Conservation (phyloP, 30 jellyfish, hydroid and myxozoan species). For the Aurelia aurita region DNA sequence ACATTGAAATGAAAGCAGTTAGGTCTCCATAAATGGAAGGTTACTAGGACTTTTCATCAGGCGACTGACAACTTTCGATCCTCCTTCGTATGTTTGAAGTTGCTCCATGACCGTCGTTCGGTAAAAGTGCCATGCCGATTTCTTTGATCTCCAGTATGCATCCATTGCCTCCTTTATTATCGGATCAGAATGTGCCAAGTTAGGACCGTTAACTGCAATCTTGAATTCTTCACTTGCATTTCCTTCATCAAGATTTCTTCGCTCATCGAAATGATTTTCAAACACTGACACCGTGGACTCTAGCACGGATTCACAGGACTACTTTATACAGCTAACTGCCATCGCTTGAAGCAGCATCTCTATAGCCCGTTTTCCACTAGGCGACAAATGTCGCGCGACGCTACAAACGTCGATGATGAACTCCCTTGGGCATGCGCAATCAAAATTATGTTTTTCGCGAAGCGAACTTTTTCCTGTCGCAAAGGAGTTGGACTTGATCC, state of each 20-base stretch:
- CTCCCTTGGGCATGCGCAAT: too few species aligned
- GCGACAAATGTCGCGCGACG: too few species aligned
- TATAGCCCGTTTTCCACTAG: too few species aligned
- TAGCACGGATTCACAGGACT: slow-evolving; percentile 43
- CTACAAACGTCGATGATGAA: too few species aligned
- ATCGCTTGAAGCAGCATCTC: slow-evolving; percentile 45
- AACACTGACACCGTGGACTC: slow-evolving; percentile 33
- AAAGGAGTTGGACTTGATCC: too few species aligned
- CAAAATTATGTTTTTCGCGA: too few species aligned
- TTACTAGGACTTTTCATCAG: slow-evolving; percentile 33
- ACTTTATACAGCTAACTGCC: slow-evolving; percentile 29
- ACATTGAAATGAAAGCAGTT: slow-evolving; percentile 18
- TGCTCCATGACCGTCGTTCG: slow-evolving; percentile 22
- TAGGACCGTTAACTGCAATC: slow-evolving; percentile 49
- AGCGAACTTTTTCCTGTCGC: too few species aligned
- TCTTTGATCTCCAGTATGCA: slow-evolving; percentile 36
- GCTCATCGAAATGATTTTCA: slow-evolving; percentile 39
- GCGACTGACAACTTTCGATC: slow-evolving; percentile 45
- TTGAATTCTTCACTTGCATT: slow-evolving; percentile 32
- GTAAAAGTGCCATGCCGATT: slow-evolving; percentile 32
- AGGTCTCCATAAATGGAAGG: slow-evolving; percentile 35
- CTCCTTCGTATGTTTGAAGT: slow-evolving; percentile 33
- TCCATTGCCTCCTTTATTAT: slow-evolving; percentile 43
- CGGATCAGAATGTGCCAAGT: slow-evolving; percentile 41
- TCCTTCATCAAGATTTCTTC: slow-evolving; percentile 32